Percentiles rank a stretch among this genome's conserved stretches.
Conservation (phyloP, 1,140 invertebrate genomes). For the Achatina immaculata region DNA sequence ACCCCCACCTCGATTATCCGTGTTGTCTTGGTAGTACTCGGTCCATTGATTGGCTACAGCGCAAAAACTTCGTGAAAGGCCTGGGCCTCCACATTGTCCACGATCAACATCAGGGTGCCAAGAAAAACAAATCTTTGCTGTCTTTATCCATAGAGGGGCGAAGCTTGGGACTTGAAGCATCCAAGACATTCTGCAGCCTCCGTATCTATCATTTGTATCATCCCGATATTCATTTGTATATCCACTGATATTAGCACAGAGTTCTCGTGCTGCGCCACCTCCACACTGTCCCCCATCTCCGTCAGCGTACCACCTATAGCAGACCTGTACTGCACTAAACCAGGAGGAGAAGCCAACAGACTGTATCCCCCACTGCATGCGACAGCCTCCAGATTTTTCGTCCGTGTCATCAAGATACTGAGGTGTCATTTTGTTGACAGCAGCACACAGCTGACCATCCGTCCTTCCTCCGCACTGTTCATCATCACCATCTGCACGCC, state of each 20-base stretch:
- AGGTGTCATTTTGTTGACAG: conserved; percentile 32
- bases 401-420: conserved; percentile 43
- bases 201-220: conserved; percentile 36
- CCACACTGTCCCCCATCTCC: conserved; percentile 42
- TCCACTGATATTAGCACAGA: conserved; percentile 38
- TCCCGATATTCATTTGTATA: conserved; percentile 38
- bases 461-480: conserved; percentile 41
- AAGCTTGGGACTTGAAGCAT: conserved; percentile 28
- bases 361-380: conserved; percentile 40
- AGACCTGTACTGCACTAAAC: conserved; percentile 36
- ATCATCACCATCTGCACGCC: conserved; percentile 40
- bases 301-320: conserved; percentile 43
- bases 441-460: conserved; percentile 32
- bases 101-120: conserved; percentile 44
- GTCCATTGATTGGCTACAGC: conserved; percentile 40
- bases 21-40: conserved; percentile 43
- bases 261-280: conserved; percentile 15
- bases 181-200: conserved; percentile 44
- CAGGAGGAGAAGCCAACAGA: not conserved
- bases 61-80: conserved; percentile 25
- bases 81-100: conserved; percentile 43
- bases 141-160: conserved; percentile 40
- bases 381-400: conserved; percentile 36
- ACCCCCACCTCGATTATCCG: conserved; percentile 34
- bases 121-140: conserved; percentile 30